Evolutionary conservation across 2,113 vertebrate genomes (phyloP).

Genomic region (Capreolus pygargus): DNA sequence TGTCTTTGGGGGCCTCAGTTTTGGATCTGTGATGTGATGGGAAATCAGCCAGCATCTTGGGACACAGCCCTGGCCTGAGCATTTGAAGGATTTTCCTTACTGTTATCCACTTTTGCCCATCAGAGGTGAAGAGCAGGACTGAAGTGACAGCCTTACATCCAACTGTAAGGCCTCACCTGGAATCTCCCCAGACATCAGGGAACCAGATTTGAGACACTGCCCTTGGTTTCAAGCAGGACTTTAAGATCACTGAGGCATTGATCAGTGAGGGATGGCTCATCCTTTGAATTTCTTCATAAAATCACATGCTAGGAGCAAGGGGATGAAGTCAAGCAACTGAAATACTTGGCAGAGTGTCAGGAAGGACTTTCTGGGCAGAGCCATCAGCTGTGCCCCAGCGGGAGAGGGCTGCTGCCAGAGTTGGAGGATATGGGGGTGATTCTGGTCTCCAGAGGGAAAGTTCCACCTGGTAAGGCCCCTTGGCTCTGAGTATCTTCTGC

Average conservation of each 20-base stretch:
- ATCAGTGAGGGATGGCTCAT: background rate
- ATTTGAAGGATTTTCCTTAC: background rate
- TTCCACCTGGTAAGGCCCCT: background rate
- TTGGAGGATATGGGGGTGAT: background rate
- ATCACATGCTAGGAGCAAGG: background rate
- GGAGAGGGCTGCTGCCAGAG: background rate
- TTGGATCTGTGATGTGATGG: background rate
- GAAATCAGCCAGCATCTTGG: background rate
- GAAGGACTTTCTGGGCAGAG: background rate
- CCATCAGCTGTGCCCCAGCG: background rate
- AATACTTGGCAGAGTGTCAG: background rate
- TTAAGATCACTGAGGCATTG: background rate
- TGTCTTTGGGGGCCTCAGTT: background rate
- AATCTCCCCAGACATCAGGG: background rate
- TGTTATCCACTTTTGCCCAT: background rate
- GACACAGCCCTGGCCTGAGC: background rate
- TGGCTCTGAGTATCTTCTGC: background rate
- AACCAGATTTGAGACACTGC: background rate
- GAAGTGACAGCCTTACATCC: background rate
- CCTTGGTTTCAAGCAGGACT: background rate
- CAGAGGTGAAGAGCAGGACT: background rate
- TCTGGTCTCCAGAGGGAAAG: background rate
- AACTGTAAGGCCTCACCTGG: background rate
- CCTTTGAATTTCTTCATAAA: conserved; percentile 21
- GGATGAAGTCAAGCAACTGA: background rate